A percentile compares a stretch with the other conserved stretches of the same genome.
phyloP scores from a whole-genome alignment of 1,140 invertebrate species.

The Akabosia matsudoensis region DNA sequence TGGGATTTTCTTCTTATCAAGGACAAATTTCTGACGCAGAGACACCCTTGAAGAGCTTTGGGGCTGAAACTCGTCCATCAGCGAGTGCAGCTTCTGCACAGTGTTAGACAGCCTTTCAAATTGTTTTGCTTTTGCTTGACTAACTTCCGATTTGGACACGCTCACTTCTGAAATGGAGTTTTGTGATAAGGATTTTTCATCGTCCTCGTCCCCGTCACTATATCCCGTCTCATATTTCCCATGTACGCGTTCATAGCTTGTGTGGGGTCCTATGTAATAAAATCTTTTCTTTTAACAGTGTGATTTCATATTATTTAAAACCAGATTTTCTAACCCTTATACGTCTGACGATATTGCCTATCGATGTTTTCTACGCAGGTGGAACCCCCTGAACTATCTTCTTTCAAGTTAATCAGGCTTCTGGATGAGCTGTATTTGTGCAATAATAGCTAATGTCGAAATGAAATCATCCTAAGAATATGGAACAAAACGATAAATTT shows the following conservation, averaged over 20 bases:
- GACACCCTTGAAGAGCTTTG: too few species aligned
- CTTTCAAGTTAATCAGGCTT: neutral
- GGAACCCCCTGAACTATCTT: neutral
- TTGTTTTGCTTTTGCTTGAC: neutral
- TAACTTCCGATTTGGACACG: neutral
- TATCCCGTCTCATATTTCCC: neutral
- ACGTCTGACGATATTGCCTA: neutral
- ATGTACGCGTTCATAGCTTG: too few species aligned
- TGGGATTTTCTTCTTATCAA: neutral
- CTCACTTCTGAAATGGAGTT: too few species aligned
- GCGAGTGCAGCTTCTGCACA: neutral
- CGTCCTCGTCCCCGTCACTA: neutral
- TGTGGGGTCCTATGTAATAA: too few species aligned
- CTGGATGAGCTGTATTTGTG: neutral
- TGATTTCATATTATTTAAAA: too few species aligned
- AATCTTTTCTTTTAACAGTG: too few species aligned
- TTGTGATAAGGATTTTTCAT: neutral
- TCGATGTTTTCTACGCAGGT: neutral
- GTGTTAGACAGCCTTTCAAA: neutral
- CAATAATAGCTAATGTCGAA: too few species aligned
- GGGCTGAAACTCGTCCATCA: neutral
- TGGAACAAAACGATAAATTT: too few species aligned
- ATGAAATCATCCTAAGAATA: too few species aligned
- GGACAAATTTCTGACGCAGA: neutral
- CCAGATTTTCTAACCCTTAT: too few species aligned